phyloP scores from a whole-genome alignment of 2,113 vertebrate species.

The Notothenia coriiceps region DNA sequence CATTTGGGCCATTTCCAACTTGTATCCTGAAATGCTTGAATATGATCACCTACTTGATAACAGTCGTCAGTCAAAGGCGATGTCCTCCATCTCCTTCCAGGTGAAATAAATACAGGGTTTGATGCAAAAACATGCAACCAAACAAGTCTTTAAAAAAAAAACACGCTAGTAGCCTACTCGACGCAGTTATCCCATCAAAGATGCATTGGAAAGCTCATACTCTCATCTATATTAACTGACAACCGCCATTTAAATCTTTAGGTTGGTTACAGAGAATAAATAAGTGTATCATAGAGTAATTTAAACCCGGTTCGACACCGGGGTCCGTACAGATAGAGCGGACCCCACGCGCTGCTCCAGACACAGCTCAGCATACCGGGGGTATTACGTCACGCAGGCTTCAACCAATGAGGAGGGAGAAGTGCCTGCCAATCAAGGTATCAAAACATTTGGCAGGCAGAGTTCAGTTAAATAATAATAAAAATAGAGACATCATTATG shows the following conservation, averaged over 20 bases:
- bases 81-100: conserved; percentile 23
- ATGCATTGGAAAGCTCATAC: background rate
- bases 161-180: background rate
- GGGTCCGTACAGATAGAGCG: conserved; percentile 28
- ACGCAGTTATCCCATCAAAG: conserved; percentile 16
- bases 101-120: background rate
- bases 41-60: conserved; percentile 47
- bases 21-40: fast-evolving
- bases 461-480: background rate
- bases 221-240: background rate
- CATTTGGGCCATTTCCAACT: background rate
- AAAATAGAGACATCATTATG: too few species aligned
- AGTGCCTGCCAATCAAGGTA: conserved; percentile 10
- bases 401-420: conserved; percentile 58
- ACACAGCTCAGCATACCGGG: conserved; percentile 24
- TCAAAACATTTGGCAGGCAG: conserved; percentile 30
- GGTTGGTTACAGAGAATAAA: background rate
- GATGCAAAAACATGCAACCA: conserved; percentile 20
- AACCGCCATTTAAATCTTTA: background rate
- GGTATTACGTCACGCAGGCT: conserved; percentile 42
- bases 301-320: conserved; percentile 38
- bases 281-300: conserved; percentile 2
- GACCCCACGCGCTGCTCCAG: conserved; percentile 36
- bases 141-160: conserved; percentile 1
- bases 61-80: conserved; percentile 22